Percentiles rank a stretch among this genome's conserved stretches.
Evolutionary conservation across 2,113 vertebrate species (phyloP).

Genomic region (Drymodes brunneopygia): DNA sequence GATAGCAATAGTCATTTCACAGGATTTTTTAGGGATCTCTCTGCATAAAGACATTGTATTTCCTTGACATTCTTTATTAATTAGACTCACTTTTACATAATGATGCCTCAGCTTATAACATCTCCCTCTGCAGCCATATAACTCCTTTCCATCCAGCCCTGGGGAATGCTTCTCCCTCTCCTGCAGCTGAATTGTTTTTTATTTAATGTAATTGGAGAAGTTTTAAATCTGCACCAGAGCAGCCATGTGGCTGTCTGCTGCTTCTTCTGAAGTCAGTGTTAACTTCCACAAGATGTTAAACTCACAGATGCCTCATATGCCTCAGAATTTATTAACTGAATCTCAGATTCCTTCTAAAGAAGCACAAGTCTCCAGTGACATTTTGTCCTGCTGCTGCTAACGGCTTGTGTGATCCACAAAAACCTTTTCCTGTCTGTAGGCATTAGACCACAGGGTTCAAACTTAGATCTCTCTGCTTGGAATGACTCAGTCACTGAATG

Average conservation of each 20-base stretch:
- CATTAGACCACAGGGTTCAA: slow-evolving; percentile 39
- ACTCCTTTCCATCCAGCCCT: not conserved
- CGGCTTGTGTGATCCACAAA: not conserved
- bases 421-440: slow-evolving; percentile 20
- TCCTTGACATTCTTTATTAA: not conserved
- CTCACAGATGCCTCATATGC: slow-evolving; percentile 35
- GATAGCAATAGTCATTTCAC: not conserved
- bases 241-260: slow-evolving; percentile 46
- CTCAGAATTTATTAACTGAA: slow-evolving; percentile 45
- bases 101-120: not conserved
- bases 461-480: slow-evolving; percentile 28
- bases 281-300: slow-evolving; percentile 53
- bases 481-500: slow-evolving; percentile 55
- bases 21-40: not conserved
- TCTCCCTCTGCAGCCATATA: not conserved
- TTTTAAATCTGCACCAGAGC: not conserved
- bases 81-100: not conserved
- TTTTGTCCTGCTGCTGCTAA: slow-evolving; percentile 28
- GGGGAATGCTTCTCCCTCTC: not conserved
- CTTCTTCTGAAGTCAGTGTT: slow-evolving; percentile 37
- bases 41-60: not conserved
- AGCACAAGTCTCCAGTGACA: slow-evolving; percentile 9
- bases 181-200: not conserved
- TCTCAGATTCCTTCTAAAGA: slow-evolving; percentile 23
- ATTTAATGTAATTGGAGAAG: not conserved